phyloP scores from a whole-genome alignment of 2,888 invertebrate species.

The Nephrotoma guestfalica region DNA sequence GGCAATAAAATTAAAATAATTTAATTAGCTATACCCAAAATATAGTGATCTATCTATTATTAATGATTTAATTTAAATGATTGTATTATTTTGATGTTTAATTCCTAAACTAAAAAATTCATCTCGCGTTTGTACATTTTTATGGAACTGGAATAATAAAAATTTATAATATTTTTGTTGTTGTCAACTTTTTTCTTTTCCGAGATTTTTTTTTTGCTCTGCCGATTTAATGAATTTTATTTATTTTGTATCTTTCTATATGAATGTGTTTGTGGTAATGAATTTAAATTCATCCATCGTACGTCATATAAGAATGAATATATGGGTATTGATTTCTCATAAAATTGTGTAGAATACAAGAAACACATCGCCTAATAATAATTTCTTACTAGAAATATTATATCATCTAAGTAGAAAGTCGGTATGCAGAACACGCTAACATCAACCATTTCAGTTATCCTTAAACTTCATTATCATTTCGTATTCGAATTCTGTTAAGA shows the following conservation, averaged over 20 bases:
- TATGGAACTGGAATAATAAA: not conserved
- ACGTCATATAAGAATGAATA: too few relatives aligned
- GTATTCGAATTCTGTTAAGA: not conserved
- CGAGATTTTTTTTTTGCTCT: not conserved
- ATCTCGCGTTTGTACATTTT: not conserved
- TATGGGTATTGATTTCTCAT: too few relatives aligned
- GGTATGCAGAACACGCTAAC: not conserved
- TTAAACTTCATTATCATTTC: not conserved
- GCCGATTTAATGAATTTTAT: not conserved
- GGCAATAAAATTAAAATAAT: not conserved
- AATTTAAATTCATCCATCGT: too few relatives aligned
- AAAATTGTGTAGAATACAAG: too few relatives aligned
- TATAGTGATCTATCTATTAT: not conserved
- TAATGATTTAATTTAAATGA: not conserved
- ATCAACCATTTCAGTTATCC: not conserved
- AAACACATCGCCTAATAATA: not conserved
- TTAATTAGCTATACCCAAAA: not conserved
- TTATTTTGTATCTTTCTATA: not conserved
- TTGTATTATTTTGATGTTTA: not conserved
- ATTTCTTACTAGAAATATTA: not conserved
- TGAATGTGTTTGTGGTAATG: not conserved
- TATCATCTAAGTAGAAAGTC: not conserved
- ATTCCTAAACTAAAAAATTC: not conserved
- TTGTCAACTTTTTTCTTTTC: not conserved
- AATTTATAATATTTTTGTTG: not conserved